phyloP scores from a whole-genome alignment of 1,140 invertebrate genomes.

The Solenopsis fugax region DNA sequence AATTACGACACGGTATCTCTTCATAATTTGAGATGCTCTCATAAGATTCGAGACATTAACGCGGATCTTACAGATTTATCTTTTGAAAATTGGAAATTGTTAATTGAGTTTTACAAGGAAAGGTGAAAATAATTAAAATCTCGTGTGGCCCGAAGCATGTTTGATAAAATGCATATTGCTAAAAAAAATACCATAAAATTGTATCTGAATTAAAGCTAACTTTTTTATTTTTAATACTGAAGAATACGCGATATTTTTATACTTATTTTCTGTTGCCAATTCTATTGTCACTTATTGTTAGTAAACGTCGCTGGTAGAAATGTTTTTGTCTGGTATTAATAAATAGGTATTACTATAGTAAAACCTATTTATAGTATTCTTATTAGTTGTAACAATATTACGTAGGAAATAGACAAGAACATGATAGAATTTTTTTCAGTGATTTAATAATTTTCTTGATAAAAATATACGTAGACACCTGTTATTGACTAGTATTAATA shows the following conservation, averaged over 20 bases:
- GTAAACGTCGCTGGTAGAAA: background rate
- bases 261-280: background rate
- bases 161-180: background rate
- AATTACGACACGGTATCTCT: constrained; percentile 40
- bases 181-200: background rate
- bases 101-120: background rate
- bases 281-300: background rate
- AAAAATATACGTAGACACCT: no score
- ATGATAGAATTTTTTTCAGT: no score
- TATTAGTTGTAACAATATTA: no score
- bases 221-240: background rate
- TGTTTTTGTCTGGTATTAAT: no score
- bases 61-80: background rate
- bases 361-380: no score
- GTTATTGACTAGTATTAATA: no score
- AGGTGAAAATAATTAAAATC: constrained; percentile 1
- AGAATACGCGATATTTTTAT: background rate
- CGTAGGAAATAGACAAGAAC: no score
- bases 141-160: no score
- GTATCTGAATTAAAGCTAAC: background rate
- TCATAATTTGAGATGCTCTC: constrained; percentile 24
- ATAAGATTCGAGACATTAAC: constrained; percentile 15
- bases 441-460: no score
- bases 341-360: no score
- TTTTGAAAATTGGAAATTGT: constrained; percentile 1